These are phyloP conservation scores for Sitophilus oryzae DNA, from an alignment of 1,140 invertebrate genomes.

Conservation along the genomic window DNA sequence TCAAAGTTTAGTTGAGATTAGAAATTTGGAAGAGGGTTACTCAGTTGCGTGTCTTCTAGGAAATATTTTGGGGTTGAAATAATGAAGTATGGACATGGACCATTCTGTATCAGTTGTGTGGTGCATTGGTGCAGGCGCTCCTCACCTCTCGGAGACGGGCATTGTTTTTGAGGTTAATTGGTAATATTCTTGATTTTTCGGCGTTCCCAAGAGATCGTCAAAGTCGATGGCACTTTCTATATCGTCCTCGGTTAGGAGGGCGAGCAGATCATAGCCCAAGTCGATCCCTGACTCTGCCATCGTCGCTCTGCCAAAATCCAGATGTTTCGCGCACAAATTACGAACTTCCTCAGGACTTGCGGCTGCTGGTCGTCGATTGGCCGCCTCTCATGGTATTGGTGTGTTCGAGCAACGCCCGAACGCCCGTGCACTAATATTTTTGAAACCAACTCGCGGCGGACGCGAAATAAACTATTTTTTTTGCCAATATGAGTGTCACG, in stretches of 20 bases:
- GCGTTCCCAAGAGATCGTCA: constrained; percentile 48
- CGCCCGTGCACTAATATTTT: constrained; percentile 9
- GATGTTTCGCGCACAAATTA: constrained; percentile 1
- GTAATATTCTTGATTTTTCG: constrained; percentile 63
- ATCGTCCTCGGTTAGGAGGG: constrained; percentile 51
- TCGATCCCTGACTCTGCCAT: constrained; percentile 62
- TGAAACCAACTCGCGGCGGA: constrained; percentile 14
- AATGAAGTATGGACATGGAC: too few relatives aligned
- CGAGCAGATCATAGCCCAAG: constrained; percentile 64
- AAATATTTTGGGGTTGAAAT: too few relatives aligned
- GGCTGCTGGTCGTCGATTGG: constrained; percentile 1
- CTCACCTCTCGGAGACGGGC: constrained; percentile 58
- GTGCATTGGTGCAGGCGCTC: too few relatives aligned
- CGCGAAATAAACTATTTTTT: constrained; percentile 34
- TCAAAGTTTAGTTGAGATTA: too few relatives aligned
- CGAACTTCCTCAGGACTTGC: too few relatives aligned
- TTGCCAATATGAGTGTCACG: constrained; percentile 34
- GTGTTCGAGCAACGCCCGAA: constrained; percentile 14
- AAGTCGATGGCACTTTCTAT: constrained; percentile 51
- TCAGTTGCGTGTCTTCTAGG: too few relatives aligned
- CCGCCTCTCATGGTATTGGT: constrained; percentile 12
- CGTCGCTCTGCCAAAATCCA: constrained; percentile 9
- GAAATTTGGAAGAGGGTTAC: too few relatives aligned
- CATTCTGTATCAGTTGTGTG: too few relatives aligned
- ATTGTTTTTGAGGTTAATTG: constrained; percentile 60